Base-by-base conservation (phyloP, 1,140 invertebrate species). In the Bicyclus anynana region DNA sequence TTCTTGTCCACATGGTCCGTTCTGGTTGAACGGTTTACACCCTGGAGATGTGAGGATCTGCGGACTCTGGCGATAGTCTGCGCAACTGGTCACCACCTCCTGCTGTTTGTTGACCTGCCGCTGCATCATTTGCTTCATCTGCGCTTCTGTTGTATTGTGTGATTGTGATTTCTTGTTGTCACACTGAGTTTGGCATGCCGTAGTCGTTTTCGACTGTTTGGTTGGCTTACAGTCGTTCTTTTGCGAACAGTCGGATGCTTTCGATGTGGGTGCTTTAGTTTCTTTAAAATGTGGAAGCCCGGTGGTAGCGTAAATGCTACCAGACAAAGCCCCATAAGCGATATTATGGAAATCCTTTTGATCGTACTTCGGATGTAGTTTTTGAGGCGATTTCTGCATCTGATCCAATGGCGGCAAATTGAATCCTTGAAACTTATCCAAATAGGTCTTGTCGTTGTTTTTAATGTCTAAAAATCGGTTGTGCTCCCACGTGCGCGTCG, bases 361-460 rank as follows among this genome's bases (percentile, higher is more conserved):
- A 57, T 89, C 84, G 49, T 84, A 89, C 62, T 87, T 87, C 2
- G 82, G 68, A 44, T 85, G 82, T 13, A 87, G 62, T 65, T 90
- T 90, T 48, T 90, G 89, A 0, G 89, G 89, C 4, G 89, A 89
- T 51, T 90, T 90, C 46, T 87, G 87, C 77, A 89, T 86, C 53
- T 89, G 86, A 37, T 91, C 91, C 26, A 91, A 72, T 53, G 91
- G 90, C 0, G 90, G 85, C 0, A 91, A 68, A 59, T 91, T 91
- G 53, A 91, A 91, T 7, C 89, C 77, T 55, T 85, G 82, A 48
- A 91, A 90, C 58, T 90, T 90, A 29, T 90, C 87, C 10, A 88
- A 63, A 54, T 89, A 89, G 54, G 80, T 89, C 57, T 89, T 90
- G 29, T 90, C 88, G 17, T 77, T 79, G 56, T 80, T 87, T 59